Percentiles rank a stretch among this genome's conserved stretches.
phyloP scores from a whole-genome alignment of 2,113 vertebrate species.

The Plecturocebus donacophilus region DNA sequence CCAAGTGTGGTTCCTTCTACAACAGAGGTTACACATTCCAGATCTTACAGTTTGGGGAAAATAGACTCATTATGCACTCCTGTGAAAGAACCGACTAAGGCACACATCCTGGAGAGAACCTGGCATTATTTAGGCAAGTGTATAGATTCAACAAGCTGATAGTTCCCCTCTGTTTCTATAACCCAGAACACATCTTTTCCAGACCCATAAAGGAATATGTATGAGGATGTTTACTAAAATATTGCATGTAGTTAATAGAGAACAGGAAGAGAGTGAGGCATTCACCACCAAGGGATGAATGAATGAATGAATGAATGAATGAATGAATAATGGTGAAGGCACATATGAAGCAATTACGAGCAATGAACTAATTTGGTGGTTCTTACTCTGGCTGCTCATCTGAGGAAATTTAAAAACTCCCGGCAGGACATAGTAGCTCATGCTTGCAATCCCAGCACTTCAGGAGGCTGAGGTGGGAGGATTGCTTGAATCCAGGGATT shows the following conservation, averaged over 20 bases:
- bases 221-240: background rate
- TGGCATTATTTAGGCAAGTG: background rate
- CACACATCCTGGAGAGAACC: background rate
- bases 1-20: background rate
- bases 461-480: too few relatives aligned
- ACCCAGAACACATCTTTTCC: background rate
- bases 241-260: background rate
- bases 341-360: background rate
- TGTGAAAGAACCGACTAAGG: background rate
- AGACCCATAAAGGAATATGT: background rate
- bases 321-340: background rate
- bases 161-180: background rate
- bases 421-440: too few relatives aligned
- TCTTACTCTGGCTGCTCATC: background rate
- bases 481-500: too few relatives aligned
- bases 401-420: background rate
- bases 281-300: background rate
- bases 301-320: background rate
- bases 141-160: background rate
- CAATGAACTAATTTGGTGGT: background rate
- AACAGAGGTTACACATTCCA: background rate
- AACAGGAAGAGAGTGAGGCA: background rate
- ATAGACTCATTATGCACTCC: background rate
- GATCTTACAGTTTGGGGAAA: background rate
- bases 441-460: too few relatives aligned